These are phyloP conservation scores for Nyctereutes procyonoides DNA, from an alignment of 2,113 vertebrate genomes.

Conservation along the genomic window DNA sequence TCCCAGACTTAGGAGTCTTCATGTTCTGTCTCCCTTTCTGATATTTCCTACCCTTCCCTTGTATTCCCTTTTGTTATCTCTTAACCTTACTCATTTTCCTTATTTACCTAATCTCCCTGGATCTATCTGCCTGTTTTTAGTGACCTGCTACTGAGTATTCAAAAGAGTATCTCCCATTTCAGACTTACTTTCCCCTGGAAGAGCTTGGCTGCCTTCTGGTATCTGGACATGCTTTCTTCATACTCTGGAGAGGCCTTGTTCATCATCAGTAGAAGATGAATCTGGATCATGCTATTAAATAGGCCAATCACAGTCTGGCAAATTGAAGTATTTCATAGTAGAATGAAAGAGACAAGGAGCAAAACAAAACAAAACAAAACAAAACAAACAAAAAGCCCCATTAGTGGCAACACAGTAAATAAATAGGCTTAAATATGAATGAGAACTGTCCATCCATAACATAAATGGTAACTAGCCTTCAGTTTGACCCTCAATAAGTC, in stretches of 20 bases:
- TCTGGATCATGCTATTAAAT: slow-evolving; percentile 90
- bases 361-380: neutral
- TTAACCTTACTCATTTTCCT: neutral
- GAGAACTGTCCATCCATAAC: neutral
- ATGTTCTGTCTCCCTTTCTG: no score
- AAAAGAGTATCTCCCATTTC: neutral
- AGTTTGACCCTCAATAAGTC: neutral
- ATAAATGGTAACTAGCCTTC: neutral
- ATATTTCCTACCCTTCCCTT: no score
- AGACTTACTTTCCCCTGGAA: slow-evolving; percentile 92
- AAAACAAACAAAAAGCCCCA: neutral
- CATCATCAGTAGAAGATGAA: slow-evolving; percentile 93
- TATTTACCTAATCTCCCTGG: neutral
- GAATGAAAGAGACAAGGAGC: neutral
- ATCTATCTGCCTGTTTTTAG: neutral
- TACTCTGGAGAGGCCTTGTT: slow-evolving; percentile 89
- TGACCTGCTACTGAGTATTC: neutral
- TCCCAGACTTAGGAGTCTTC: no score
- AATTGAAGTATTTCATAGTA: slow-evolving; percentile 54
- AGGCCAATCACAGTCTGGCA: slow-evolving; percentile 91
- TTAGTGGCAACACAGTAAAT: neutral
- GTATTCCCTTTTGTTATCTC: neutral
- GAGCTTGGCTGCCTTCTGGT: slow-evolving; percentile 87
- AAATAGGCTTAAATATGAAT: neutral
- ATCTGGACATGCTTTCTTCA: slow-evolving; percentile 81